A percentile compares a stretch with the other conserved stretches of the same genome.
Evolutionary conservation across 2,888 invertebrate species (phyloP).

Genomic region (Tinea semifulvella): DNA sequence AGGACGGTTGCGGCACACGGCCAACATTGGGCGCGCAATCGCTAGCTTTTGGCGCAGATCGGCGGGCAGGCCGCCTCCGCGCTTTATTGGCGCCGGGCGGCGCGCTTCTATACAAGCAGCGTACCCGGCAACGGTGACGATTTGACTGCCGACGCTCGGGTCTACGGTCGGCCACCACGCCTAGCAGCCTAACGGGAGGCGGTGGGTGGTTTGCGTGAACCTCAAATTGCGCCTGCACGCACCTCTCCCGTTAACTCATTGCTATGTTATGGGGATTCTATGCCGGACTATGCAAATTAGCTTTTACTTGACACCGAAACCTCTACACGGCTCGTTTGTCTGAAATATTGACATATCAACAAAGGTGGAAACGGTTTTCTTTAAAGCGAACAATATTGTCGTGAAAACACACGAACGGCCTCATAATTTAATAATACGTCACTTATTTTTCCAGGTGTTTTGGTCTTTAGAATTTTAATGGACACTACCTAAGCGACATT

Average conservation of each 20-base stretch:
- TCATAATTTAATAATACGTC: conserved; percentile 19
- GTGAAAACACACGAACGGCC: not conserved
- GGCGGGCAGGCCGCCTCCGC: conserved; percentile 21
- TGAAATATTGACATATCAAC: not conserved
- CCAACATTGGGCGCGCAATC: conserved; percentile 33
- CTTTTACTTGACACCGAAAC: conserved; percentile 6
- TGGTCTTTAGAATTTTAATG: conserved; percentile 38
- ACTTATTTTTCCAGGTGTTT: conserved; percentile 28
- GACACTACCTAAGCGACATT: conserved; percentile 33
- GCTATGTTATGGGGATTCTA: conserved; percentile 57
- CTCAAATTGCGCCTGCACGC: conserved; percentile 36
- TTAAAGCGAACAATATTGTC: too few relatives aligned
- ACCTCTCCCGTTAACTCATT: conserved; percentile 64
- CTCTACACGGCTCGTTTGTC: not conserved
- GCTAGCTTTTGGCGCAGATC: conserved; percentile 45
- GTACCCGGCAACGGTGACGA: conserved; percentile 49
- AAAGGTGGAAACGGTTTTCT: not conserved
- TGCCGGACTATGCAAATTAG: conserved; percentile 9
- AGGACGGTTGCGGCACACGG: conserved; percentile 30
- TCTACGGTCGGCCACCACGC: conserved; percentile 33
- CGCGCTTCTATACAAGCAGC: conserved; percentile 43
- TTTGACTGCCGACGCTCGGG: conserved; percentile 45
- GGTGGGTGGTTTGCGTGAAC: conserved; percentile 30
- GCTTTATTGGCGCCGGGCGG: conserved; percentile 12
- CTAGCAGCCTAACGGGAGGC: conserved; percentile 43